Percentiles rank a stretch among this genome's conserved stretches.
phyloP scores from a whole-genome alignment of 2,888 invertebrate genomes.

The Cephus rjabovi region DNA sequence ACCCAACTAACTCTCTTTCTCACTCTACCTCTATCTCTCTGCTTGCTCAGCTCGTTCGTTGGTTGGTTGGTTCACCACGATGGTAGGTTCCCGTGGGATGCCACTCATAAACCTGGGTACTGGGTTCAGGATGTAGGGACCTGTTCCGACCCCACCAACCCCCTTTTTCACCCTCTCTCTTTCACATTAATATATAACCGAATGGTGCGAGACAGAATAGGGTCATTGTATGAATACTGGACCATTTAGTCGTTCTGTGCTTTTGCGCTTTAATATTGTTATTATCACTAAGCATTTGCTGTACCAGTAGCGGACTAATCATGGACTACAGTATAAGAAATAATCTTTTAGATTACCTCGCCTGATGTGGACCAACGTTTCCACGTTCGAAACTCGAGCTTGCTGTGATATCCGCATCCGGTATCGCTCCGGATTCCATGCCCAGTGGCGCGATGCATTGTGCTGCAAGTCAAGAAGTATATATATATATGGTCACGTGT shows the following conservation, averaged over 20 bases:
- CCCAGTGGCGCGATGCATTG: slow-evolving; percentile 73
- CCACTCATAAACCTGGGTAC: slow-evolving; percentile 39
- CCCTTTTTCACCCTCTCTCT: not conserved
- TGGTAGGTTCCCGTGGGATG: slow-evolving; percentile 35
- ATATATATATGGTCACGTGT: not conserved
- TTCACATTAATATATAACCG: not conserved
- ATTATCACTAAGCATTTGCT: not conserved
- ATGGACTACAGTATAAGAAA: not conserved
- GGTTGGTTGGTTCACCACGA: not conserved
- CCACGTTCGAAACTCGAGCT: slow-evolving; percentile 75
- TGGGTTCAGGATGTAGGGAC: not conserved
- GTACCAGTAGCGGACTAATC: not conserved
- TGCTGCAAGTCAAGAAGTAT: slow-evolving; percentile 61
- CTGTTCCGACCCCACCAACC: not conserved
- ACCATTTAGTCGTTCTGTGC: not conserved
- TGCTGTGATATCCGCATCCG: slow-evolving; percentile 73
- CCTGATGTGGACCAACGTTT: slow-evolving; percentile 75
- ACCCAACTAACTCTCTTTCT: not conserved
- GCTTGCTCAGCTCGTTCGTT: slow-evolving; percentile 15
- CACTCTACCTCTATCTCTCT: not conserved
- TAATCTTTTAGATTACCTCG: slow-evolving; percentile 68
- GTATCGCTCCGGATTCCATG: slow-evolving; percentile 74
- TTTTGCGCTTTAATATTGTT: not conserved
- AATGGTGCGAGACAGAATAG: not conserved
- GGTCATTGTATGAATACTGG: not conserved